These are phyloP conservation scores for Platerodrilus igneus DNA, from an alignment of 2,888 invertebrate genomes.

Conservation along the genomic window DNA sequence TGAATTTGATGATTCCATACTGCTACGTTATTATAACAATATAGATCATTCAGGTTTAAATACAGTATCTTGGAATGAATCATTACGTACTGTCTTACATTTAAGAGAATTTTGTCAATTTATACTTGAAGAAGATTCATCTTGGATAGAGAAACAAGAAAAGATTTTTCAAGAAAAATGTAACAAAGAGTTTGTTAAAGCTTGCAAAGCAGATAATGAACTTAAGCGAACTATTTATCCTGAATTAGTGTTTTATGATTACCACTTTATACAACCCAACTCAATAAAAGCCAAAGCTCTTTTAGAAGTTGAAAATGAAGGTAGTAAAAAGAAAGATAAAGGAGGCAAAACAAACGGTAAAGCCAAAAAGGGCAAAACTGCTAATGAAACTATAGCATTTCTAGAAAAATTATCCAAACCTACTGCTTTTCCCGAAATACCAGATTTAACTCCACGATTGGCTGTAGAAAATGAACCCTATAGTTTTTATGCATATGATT, in stretches of 20 bases:
- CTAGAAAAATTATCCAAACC: not conserved
- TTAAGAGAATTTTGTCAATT: constrained; percentile 14
- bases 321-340: constrained; percentile 1
- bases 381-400: not conserved
- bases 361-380: constrained; percentile 1
- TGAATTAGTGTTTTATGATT: constrained; percentile 8
- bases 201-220: not conserved
- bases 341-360: constrained; percentile 1
- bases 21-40: constrained; percentile 17
- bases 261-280: constrained; percentile 14
- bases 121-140: constrained; percentile 10
- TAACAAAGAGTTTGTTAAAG: constrained; percentile 1
- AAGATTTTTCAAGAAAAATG: constrained; percentile 1
- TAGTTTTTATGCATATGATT: constrained; percentile 17
- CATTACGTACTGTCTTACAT: constrained; percentile 10
- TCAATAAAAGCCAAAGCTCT: constrained; percentile 16
- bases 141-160: constrained; percentile 15
- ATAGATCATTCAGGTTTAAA: constrained; percentile 15
- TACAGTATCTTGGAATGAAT: constrained; percentile 8
- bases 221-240: constrained; percentile 11
- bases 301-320: not conserved
- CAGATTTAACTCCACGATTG: constrained; percentile 5
- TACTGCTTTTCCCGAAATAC: not conserved
- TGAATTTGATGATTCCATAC: constrained; percentile 13
- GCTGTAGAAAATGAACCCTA: constrained; percentile 8